Conservation (phyloP, 2,888 invertebrate genomes). For the Beris chalybata region DNA sequence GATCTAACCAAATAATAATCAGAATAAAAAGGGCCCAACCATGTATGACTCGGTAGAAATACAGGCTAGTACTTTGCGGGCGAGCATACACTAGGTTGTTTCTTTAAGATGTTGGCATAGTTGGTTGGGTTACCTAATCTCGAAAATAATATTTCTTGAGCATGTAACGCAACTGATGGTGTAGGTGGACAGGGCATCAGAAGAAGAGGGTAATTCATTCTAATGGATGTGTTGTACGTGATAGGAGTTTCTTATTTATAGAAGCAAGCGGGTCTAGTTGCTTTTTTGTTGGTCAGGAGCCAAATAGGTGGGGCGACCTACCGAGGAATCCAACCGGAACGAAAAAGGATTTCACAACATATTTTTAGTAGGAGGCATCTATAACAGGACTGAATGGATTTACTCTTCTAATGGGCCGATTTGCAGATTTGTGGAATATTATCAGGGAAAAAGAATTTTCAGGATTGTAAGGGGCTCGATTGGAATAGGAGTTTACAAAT, state of each 20-base stretch:
- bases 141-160: not conserved
- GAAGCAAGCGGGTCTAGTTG: not conserved
- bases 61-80: too few species aligned
- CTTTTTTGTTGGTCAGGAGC: not conserved
- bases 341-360: too few species aligned
- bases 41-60: too few species aligned
- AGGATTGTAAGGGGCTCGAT: too few species aligned
- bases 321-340: too few species aligned
- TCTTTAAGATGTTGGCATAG: too few species aligned
- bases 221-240: constrained; percentile 17
- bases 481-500: too few species aligned
- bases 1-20: too few species aligned
- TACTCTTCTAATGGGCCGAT: constrained; percentile 16
- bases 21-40: too few species aligned
- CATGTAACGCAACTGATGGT: constrained; percentile 8
- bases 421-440: constrained; percentile 29
- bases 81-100: too few species aligned
- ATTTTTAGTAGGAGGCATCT: not conserved
- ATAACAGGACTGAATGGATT: constrained; percentile 21
- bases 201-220: constrained; percentile 16
- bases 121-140: too few species aligned
- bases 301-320: not conserved
- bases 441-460: not conserved
- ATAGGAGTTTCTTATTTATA: constrained; percentile 10
- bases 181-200: not conserved